Percentiles rank a stretch among this genome's conserved stretches.
Conservation (phyloP, 1,140 invertebrate species). For the Bombus turneri region DNA sequence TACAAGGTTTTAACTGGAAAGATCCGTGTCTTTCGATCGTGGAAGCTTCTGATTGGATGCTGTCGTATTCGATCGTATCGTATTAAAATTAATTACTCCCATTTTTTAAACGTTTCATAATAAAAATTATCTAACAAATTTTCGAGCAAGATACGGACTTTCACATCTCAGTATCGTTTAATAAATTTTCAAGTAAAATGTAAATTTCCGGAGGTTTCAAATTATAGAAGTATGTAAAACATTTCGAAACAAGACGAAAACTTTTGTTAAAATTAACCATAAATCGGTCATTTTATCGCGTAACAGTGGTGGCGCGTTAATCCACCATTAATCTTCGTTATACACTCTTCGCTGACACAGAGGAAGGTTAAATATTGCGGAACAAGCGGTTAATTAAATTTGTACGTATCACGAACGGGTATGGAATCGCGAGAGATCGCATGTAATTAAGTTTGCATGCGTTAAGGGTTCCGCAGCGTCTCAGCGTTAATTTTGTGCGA, state of each 20-base stretch:
- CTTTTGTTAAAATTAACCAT: not conserved
- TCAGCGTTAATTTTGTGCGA: constrained; percentile 29
- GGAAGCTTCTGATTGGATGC: no score
- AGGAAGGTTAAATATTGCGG: constrained; percentile 30
- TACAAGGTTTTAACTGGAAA: not conserved
- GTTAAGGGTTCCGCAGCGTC: constrained; percentile 22
- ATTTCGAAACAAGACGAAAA: not conserved
- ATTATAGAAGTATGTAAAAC: no score
- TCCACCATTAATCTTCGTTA: constrained; percentile 12
- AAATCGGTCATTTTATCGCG: not conserved
- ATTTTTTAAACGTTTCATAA: not conserved
- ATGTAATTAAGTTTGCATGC: constrained; percentile 44
- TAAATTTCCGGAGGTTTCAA: no score
- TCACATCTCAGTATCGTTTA: no score
- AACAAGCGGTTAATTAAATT: constrained; percentile 44
- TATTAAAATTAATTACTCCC: constrained; percentile 21
- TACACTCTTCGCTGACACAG: not conserved
- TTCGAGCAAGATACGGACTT: no score
- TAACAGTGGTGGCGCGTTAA: not conserved
- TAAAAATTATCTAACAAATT: no score
- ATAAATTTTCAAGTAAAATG: no score
- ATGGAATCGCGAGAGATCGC: constrained; percentile 25
- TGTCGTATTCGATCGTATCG: not conserved
- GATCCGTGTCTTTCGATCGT: not conserved
- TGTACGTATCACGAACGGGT: constrained; percentile 24